phyloP scores from a whole-genome alignment of 2,797 vertebrate species.

The Tympanoctomys barrerae region DNA sequence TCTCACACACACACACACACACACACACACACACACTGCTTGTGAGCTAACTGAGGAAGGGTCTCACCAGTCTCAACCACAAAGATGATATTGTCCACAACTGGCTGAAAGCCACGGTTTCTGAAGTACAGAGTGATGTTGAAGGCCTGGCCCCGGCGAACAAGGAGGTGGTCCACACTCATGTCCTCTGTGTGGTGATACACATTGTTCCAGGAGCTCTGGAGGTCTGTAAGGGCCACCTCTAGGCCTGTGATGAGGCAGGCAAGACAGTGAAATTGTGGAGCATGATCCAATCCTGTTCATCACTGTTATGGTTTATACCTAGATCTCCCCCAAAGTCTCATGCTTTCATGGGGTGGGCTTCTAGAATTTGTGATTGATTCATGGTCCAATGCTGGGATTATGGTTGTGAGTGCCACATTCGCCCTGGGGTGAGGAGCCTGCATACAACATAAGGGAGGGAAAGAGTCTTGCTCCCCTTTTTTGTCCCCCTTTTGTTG shows the following conservation, averaged over 20 bases:
- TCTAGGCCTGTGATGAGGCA: slow-evolving; percentile 87
- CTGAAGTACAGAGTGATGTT: slow-evolving; percentile 89
- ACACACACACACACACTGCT: neutral
- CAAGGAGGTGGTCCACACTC: slow-evolving; percentile 88
- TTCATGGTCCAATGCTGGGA: no score
- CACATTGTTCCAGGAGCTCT: slow-evolving; percentile 89
- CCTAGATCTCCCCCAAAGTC: no score
- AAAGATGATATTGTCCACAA: slow-evolving; percentile 88
- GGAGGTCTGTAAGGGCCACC: slow-evolving; percentile 89
- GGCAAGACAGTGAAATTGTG: neutral
- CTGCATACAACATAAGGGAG: no score
- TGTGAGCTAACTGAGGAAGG: neutral
- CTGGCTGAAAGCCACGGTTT: slow-evolving; percentile 87
- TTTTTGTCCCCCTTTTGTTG: no score
- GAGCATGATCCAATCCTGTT: neutral
- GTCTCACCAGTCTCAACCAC: slow-evolving; percentile 91
- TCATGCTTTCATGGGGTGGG: no score
- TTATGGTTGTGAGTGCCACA: no score
- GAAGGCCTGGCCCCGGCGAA: slow-evolving; percentile 92
- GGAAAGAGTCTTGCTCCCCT: no score
- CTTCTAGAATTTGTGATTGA: no score
- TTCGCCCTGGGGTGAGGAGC: no score
- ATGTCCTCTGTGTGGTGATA: slow-evolving; percentile 92
- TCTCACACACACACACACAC: neutral
- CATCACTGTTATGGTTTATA: neutral